Evolutionary conservation across 2,113 vertebrate species (phyloP).

Genomic region (Cephalophus harveyi): DNA sequence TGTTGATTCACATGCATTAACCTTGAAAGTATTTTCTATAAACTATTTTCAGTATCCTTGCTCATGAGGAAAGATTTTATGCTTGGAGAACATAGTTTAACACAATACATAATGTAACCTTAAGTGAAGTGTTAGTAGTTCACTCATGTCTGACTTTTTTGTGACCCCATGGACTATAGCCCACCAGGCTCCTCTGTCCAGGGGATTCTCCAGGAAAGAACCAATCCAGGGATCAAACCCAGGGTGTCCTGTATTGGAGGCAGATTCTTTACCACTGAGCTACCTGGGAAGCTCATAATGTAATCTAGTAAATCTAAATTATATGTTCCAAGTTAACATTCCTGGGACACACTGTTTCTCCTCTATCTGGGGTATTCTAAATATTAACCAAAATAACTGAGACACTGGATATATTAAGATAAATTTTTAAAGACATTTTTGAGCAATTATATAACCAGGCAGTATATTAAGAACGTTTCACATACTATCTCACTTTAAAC

Average conservation of each 20-base stretch:
- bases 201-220: neutral
- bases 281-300: neutral
- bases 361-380: neutral
- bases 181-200: neutral
- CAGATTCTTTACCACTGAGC: neutral
- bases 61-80: neutral
- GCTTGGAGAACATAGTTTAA: neutral
- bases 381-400: neutral
- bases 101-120: neutral
- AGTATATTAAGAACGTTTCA: neutral
- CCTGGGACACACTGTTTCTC: neutral
- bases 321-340: neutral
- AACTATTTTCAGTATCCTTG: slow-evolving; percentile 10
- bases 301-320: slow-evolving; percentile 27
- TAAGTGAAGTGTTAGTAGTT: neutral
- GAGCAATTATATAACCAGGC: neutral
- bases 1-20: slow-evolving; percentile 19
- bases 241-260: neutral
- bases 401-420: neutral
- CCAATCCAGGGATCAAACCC: neutral
- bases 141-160: neutral
- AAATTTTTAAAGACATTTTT: neutral
- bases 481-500: neutral
- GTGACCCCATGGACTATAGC: neutral
- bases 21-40: slow-evolving; percentile 19